Evolutionary conservation across 2,888 invertebrate genomes (phyloP).

Genomic region (Rotaria magnacalcarata): DNA sequence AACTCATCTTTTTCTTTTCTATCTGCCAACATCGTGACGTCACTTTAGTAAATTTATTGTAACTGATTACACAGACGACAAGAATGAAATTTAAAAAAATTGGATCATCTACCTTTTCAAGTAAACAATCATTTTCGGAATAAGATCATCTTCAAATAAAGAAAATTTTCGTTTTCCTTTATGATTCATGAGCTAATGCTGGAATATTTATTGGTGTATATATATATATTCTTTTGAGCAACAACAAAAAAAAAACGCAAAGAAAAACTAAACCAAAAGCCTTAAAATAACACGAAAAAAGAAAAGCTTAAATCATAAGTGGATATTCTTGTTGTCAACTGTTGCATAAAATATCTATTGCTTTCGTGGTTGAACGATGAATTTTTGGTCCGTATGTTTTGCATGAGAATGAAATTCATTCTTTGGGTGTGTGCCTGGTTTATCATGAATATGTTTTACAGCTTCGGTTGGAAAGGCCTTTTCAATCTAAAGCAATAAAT

Average conservation of each 20-base stretch:
- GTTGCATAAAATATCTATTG: neutral
- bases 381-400: neutral
- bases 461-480: conserved; percentile 30
- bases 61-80: neutral
- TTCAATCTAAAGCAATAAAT: neutral
- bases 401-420: neutral
- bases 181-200: neutral
- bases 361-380: conserved; percentile 1
- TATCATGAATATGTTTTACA: conserved; percentile 23
- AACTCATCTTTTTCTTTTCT: neutral
- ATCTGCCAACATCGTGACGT: neutral
- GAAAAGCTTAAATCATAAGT: neutral
- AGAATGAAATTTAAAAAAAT: neutral
- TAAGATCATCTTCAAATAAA: neutral
- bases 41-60: neutral
- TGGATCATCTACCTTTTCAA: neutral
- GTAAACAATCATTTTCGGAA: too few species aligned
- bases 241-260: neutral
- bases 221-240: neutral
- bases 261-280: neutral
- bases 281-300: neutral
- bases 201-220: neutral
- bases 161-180: neutral
- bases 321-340: neutral
- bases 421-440: neutral